phyloP scores from a whole-genome alignment of 2,888 invertebrate genomes.

The Cantharis rufa region DNA sequence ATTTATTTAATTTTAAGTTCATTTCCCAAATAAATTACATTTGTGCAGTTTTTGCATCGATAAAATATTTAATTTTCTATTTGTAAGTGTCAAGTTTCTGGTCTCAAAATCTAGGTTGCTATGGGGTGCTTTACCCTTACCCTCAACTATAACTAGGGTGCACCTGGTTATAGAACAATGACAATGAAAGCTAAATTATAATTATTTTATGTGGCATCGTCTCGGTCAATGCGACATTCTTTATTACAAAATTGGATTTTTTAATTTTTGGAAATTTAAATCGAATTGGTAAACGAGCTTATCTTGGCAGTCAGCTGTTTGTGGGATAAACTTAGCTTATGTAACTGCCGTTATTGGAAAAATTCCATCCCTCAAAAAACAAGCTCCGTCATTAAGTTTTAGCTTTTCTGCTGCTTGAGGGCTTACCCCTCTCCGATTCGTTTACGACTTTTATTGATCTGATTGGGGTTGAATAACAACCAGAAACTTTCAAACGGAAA shows the following conservation, averaged over 20 bases:
- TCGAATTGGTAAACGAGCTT: neutral
- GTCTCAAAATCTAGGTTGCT: neutral
- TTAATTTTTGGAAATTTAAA: too few relatives aligned
- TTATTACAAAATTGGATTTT: neutral
- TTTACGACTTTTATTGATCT: neutral
- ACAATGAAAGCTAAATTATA: neutral
- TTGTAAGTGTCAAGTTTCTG: neutral
- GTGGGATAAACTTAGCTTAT: neutral
- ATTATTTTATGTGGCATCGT: neutral
- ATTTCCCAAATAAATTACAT: neutral
- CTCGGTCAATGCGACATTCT: neutral
- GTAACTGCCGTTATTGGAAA: neutral
- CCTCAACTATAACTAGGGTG: neutral
- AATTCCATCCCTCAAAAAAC: neutral
- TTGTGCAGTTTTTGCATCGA: neutral
- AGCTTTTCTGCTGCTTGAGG: neutral
- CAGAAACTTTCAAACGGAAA: neutral
- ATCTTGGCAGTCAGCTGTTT: neutral
- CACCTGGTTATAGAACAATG: neutral
- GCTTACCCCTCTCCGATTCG: neutral
- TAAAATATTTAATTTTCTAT: neutral
- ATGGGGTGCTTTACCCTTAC: neutral
- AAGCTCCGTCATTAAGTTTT: neutral
- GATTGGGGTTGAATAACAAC: neutral
- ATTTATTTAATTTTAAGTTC: neutral